These are phyloP conservation scores for Zaprionus obscuricornis DNA, from an alignment of 2,888 invertebrate species.

Conservation along the genomic window DNA sequence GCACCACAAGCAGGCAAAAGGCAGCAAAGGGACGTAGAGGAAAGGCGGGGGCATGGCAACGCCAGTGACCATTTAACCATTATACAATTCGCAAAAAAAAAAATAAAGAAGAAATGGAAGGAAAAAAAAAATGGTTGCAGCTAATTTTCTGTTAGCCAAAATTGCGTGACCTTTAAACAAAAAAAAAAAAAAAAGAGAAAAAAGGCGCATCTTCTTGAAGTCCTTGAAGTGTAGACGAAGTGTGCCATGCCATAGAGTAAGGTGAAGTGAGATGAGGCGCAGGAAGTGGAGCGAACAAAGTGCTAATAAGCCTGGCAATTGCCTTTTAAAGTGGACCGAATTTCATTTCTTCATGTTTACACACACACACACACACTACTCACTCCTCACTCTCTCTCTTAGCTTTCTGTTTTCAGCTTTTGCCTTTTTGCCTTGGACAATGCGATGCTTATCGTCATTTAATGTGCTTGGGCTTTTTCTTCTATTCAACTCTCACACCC, in stretches of 20 bases:
- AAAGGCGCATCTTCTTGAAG: neutral
- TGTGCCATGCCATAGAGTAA: no score
- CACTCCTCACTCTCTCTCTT: no score
- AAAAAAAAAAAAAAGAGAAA: no score
- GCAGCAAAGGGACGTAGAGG: no score
- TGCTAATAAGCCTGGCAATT: constrained; percentile 65
- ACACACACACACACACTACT: no score
- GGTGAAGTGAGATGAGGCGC: no score
- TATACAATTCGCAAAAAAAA: no score
- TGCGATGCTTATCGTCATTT: constrained; percentile 69
- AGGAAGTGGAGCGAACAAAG: constrained; percentile 25
- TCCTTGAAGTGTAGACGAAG: no score
- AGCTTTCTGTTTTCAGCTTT: constrained; percentile 20
- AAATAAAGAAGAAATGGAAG: no score
- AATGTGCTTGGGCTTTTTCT: constrained; percentile 41
- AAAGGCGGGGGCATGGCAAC: constrained; percentile 4
- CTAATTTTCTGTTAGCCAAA: constrained; percentile 8
- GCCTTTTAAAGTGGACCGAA: constrained; percentile 40
- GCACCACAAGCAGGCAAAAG: no score
- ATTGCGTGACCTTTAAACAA: neutral
- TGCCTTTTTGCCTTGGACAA: constrained; percentile 63
- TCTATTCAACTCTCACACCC: neutral
- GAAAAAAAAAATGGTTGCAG: no score
- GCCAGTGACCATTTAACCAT: constrained; percentile 42
- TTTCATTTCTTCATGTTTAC: no score